Base-by-base conservation (phyloP, 2,113 vertebrate species). In the Machaerirhynchus nigripectus region DNA sequence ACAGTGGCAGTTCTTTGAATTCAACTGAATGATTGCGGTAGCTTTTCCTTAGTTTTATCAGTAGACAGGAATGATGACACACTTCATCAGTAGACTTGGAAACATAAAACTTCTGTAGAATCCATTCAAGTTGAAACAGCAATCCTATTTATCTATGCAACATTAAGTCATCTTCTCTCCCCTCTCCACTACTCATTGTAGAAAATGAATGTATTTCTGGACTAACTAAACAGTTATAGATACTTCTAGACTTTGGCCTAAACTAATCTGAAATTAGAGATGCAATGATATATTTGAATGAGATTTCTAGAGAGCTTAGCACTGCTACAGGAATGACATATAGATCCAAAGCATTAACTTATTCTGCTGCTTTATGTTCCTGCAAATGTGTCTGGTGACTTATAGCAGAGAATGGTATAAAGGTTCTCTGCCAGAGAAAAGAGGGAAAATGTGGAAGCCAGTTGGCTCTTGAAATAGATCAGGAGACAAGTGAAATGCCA, bases 141-240 rank as follows among this genome's bases (percentile, higher is more conserved):
- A 94, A 24, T 59, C 60, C 47, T 85, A 47, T 97, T 92, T 80
- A 95, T 50, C 52, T 53, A 6, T 53, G 44, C 35, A 79, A 50
- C 20, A 78, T 59, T 52, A 55, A 20, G 31, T 5, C 26, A 63
- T 10, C 7, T 44, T 73, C 57, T 64, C 22, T 47, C 13, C 11
- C 11, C 19, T 73, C 20, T 67, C 47, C 31, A 30, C 35, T 85
- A 14, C 46, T 87, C 5, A 19, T 65, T 88, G 67, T 52, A 61
- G 77, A 95, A 97, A 97, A 94, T 81, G 1, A 96, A 79, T 84
- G 49, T 49, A 63, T 84, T 79, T 74, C 44, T 92, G 53, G 15
- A 10, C 28, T 93, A 91, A 86, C n/a, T 26, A 39, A 85, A 65
- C 60, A 79, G 84, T 81, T 95, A 53, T 15, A 42, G 23, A 11